Evolutionary conservation across 2,113 vertebrate genomes (phyloP), one percentile per base, ranked within the genome.

Genomic region (Nerophis ophidion): DNA sequence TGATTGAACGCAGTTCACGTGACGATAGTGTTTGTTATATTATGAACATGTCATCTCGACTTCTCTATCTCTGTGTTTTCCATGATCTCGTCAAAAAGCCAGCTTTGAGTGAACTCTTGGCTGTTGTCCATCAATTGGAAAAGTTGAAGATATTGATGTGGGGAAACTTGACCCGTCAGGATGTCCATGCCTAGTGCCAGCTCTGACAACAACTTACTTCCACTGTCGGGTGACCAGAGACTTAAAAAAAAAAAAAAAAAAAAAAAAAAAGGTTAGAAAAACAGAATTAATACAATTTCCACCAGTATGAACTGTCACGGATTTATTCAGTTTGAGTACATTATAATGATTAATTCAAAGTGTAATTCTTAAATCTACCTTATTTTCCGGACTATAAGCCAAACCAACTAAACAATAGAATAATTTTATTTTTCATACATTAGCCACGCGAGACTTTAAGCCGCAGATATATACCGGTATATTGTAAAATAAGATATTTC

Each of bases 101-200:
- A 96, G 65, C 86, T 93, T 65, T 91, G 90, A 51, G 57, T 67
- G 73, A 92, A 91, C 50, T 88, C 81, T 75, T 74, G 68, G 0
- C 89, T 93, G 77, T 86, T 79, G 67, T 93, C 90, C 82, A 98
- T 90, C 65, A 89, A 71, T 78, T 92, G 86, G 33, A 96, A 98
- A 58, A 98, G 86, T 6, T 15, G 71, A 58, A 84, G 93, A 60
- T 94, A 98, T 57, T 95, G 90, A 44, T 89, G 71, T 59, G 95
- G 94, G 53, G 81, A 84, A 6, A 97, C 72, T 0, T 87, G 50
- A 61, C 84, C 84, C 8, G 90, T 81, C 68, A 75, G 17, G 26
- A 84, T 77, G 59, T 90, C 77, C 48, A 87, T 14, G 0, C 76
- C 59, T 71, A 93, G 82, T 50, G 79, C 75, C 50, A 92, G 67